Conservation (phyloP, 2,888 invertebrate genomes). For the Cephus pulcher region DNA sequence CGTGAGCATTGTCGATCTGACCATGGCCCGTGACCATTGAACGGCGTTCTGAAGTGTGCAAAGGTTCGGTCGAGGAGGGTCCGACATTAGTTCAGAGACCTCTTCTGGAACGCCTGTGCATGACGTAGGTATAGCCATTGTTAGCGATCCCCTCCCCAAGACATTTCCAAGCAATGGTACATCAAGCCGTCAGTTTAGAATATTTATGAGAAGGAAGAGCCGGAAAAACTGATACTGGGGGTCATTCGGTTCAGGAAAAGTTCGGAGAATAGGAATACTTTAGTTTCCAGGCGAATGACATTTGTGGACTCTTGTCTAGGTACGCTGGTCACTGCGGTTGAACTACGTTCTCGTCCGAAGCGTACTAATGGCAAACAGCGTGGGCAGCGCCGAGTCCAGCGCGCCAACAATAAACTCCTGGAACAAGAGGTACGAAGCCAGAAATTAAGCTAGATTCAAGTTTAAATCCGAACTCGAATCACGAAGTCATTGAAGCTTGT, state of each 20-base stretch:
- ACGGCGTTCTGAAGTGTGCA: conserved; percentile 23
- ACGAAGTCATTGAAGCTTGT: neutral
- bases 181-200: neutral
- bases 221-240: neutral
- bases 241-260: neutral
- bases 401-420: neutral
- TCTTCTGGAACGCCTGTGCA: neutral
- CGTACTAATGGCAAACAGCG: neutral
- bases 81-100: neutral
- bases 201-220: neutral
- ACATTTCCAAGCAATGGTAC: neutral
- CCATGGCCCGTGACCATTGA: conserved; percentile 49
- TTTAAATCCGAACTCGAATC: neutral
- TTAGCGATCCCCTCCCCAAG: neutral
- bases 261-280: neutral
- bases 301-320: neutral
- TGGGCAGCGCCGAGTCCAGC: neutral
- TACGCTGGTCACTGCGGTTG: neutral
- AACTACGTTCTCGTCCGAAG: neutral
- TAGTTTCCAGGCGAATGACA: neutral
- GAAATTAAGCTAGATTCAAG: neutral
- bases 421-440: neutral
- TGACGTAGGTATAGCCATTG: neutral
- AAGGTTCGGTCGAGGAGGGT: neutral
- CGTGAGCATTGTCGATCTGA: conserved; percentile 50